A percentile compares a stretch with the other conserved stretches of the same genome.
Evolutionary conservation across 2,113 vertebrate genomes (phyloP).

Genomic region (Nothocercus nigrocapillus): DNA sequence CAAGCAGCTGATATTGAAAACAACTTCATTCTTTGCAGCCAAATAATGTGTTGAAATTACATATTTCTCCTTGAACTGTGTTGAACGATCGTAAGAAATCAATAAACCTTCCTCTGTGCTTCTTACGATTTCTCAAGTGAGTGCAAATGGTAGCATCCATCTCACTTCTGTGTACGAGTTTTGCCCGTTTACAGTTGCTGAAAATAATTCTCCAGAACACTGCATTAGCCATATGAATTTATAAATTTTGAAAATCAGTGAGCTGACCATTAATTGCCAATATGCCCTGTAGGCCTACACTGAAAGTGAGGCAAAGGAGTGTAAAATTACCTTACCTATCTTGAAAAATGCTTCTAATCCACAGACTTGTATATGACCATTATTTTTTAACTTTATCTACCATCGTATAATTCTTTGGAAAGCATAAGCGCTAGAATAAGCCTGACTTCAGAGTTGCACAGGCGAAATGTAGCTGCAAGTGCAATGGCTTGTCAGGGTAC

Average conservation of each 20-base stretch:
- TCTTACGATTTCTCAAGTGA: slow-evolving; percentile 5
- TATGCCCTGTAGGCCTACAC: background rate
- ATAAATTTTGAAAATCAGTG: background rate
- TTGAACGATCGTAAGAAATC: slow-evolving; percentile 58
- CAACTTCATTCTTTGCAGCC: slow-evolving; percentile 49
- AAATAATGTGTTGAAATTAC: slow-evolving; percentile 55
- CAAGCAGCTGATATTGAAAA: slow-evolving; percentile 45
- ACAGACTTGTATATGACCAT: background rate
- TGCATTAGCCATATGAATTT: background rate
- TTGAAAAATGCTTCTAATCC: background rate
- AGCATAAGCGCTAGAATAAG: background rate
- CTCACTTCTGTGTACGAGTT: slow-evolving; percentile 19
- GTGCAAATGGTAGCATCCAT: slow-evolving; percentile 20
- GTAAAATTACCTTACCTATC: background rate
- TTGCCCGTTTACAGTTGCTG: background rate
- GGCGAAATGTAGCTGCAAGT: background rate
- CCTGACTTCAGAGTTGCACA: background rate
- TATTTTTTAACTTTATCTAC: background rate
- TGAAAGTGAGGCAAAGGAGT: background rate
- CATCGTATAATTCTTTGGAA: background rate
- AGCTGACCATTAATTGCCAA: background rate
- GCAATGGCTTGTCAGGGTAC: background rate
- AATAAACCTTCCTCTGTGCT: slow-evolving; percentile 41
- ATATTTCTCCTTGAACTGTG: slow-evolving; percentile 46
- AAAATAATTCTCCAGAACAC: slow-evolving; percentile 18